Evolutionary conservation across 2,113 vertebrate species (phyloP).

Genomic region (Pterocles orientalis): DNA sequence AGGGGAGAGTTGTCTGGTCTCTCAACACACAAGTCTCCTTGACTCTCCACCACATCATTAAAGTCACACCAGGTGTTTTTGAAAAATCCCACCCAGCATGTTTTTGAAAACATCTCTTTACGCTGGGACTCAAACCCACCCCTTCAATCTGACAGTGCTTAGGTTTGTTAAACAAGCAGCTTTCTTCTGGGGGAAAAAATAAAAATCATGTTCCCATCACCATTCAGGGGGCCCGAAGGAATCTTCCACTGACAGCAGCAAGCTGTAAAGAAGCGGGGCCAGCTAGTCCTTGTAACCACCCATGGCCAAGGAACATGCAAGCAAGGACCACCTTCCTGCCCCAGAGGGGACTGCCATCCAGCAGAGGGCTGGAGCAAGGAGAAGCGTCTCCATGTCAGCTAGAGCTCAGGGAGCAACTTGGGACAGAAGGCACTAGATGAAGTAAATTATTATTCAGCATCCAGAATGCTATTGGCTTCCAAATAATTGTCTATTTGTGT

Average conservation of each 20-base stretch:
- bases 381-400: neutral
- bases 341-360: neutral
- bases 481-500: constrained; percentile 62
- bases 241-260: neutral
- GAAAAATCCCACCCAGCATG: neutral
- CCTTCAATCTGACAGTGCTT: neutral
- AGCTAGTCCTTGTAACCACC: neutral
- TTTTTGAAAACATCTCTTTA: neutral
- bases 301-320: neutral
- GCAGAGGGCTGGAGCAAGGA: neutral
- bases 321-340: neutral
- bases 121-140: neutral
- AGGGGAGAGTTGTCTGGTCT: neutral
- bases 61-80: neutral
- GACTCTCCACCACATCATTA: neutral
- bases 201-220: neutral
- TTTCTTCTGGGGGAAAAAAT: neutral
- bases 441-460: constrained; percentile 43
- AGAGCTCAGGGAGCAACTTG: neutral
- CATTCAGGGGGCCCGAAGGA: neutral
- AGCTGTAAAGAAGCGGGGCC: neutral
- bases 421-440: constrained; percentile 18
- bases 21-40: neutral
- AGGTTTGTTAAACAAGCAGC: neutral
- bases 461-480: constrained; percentile 20